Conservation (phyloP, 2,113 vertebrate genomes). For the Meles meles region DNA sequence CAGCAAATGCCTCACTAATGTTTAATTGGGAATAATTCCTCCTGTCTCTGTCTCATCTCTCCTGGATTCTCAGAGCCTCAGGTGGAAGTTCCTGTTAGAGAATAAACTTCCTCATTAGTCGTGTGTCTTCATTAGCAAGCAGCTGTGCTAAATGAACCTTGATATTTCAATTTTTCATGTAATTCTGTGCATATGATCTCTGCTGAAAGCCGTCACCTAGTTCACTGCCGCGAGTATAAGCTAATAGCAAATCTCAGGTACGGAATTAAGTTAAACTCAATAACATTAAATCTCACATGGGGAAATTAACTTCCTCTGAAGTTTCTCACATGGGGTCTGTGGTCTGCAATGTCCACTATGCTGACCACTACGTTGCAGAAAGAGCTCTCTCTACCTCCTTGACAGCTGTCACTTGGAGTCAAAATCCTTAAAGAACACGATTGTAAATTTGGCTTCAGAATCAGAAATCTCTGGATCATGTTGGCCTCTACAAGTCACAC, state of each 20-base stretch:
- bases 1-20: neutral
- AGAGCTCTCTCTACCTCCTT: neutral
- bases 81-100: neutral
- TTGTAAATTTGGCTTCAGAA: neutral
- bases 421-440: neutral
- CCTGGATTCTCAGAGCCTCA: neutral
- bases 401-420: neutral
- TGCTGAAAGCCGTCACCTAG: neutral
- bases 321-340: neutral
- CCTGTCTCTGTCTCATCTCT: neutral
- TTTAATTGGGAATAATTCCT: neutral
- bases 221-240: neutral
- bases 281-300: neutral
- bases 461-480: neutral
- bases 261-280: neutral
- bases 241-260: neutral
- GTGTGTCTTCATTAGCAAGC: conserved; percentile 31
- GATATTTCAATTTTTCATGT: conserved; percentile 13
- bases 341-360: neutral
- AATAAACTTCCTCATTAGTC: neutral
- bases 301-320: neutral
- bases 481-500: neutral
- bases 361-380: neutral
- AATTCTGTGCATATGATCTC: neutral
- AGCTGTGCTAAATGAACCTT: conserved; percentile 20